Conservation (phyloP, 2,888 invertebrate species). For the Cyclophora punctaria region DNA sequence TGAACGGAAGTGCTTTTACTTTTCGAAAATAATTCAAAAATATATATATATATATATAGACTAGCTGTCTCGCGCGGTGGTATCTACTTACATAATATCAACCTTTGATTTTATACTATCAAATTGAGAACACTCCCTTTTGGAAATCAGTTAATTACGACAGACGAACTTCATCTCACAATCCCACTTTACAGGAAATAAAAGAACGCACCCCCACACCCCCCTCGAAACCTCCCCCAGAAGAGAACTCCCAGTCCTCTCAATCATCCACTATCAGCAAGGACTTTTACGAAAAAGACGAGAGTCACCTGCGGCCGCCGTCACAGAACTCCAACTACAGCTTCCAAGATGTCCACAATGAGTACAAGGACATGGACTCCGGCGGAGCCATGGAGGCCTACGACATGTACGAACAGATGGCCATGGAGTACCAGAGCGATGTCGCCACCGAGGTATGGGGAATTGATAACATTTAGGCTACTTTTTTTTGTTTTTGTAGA, state of each 20-base stretch:
- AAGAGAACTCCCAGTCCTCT: constrained; percentile 49
- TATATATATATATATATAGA: too few species aligned
- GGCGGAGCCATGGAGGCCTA: constrained; percentile 44
- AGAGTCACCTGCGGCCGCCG: constrained; percentile 53
- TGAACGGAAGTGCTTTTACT: too few species aligned
- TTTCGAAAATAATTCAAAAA: too few species aligned
- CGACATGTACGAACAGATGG: constrained; percentile 62
- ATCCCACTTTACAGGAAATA: too few species aligned
- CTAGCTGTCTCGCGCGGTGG: too few species aligned
- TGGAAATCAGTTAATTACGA: too few species aligned
- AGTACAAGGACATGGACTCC: constrained; percentile 34
- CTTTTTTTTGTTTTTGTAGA: too few species aligned
- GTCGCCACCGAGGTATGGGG: constrained; percentile 51
- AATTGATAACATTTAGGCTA: neutral
- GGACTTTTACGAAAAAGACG: constrained; percentile 50
- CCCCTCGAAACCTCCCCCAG: constrained; percentile 16
- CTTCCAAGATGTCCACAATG: constrained; percentile 45
- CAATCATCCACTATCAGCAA: constrained; percentile 47
- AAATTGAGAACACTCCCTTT: too few species aligned
- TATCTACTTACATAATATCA: too few species aligned
- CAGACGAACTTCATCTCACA: too few species aligned
- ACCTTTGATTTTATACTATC: too few species aligned
- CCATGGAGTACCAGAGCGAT: constrained; percentile 66
- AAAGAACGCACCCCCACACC: constrained; percentile 2
- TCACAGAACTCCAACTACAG: constrained; percentile 60